Evolutionary conservation across 2,113 vertebrate genomes (phyloP).

Genomic region (Symphodus melops): DNA sequence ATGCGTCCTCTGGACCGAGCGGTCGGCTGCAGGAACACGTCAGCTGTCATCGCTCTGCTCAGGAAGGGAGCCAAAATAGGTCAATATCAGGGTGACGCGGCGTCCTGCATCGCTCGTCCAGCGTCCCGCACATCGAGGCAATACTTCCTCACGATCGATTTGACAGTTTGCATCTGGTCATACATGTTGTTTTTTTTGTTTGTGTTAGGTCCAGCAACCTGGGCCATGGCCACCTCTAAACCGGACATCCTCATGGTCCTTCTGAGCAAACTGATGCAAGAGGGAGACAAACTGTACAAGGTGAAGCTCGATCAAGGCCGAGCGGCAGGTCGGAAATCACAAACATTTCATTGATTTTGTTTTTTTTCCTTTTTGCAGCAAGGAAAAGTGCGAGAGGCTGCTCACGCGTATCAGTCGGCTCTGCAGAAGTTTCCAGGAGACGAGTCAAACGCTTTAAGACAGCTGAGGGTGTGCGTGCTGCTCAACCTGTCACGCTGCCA

Average conservation of each 20-base stretch:
- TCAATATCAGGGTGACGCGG: conserved; percentile 49
- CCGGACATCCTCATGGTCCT: conserved; percentile 99
- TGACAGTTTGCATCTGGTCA: no score
- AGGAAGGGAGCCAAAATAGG: conserved; percentile 99
- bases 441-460: conserved; percentile 94
- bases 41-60: conserved; percentile 94
- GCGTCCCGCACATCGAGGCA: no score
- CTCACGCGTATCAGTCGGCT: conserved; percentile 95
- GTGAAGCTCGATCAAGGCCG: conserved; percentile 74
- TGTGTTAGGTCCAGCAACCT: conserved; percentile 93
- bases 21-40: conserved; percentile 96
- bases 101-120: no score
- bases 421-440: conserved; percentile 98
- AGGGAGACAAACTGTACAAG: conserved; percentile 98
- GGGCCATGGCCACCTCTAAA: conserved; percentile 99
- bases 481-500: conserved; percentile 97
- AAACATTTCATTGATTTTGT: background rate
- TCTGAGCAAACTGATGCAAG: conserved; percentile 98
- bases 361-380: conserved; percentile 80
- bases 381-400: conserved; percentile 95
- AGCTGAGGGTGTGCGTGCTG: conserved; percentile 95
- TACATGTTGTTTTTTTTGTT: conserved; percentile 10
- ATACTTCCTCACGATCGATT: background rate
- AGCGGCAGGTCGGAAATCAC: background rate
- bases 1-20: conserved; percentile 97